Evolutionary conservation across 2,113 vertebrate species (phyloP).

Genomic region (Capra hircus): DNA sequence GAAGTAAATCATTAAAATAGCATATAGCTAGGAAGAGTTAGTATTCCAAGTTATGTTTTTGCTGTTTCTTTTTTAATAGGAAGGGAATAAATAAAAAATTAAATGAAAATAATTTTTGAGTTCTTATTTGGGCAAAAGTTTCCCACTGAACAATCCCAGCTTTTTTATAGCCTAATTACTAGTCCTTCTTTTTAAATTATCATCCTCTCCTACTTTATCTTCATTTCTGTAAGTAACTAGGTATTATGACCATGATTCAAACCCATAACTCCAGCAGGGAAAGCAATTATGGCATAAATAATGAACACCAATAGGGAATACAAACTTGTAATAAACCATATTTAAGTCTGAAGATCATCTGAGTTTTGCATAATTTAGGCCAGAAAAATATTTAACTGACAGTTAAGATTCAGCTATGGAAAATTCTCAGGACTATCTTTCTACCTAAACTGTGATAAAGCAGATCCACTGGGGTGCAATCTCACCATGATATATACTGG

Average conservation of each 20-base stretch:
- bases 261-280: neutral
- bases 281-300: slow-evolving; percentile 42
- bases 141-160: neutral
- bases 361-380: neutral
- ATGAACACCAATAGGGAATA: slow-evolving; percentile 23
- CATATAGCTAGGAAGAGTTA: neutral
- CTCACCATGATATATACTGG: neutral
- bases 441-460: neutral
- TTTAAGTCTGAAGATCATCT: neutral
- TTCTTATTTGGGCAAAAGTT: neutral
- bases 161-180: slow-evolving; percentile 32
- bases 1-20: neutral
- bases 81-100: neutral
- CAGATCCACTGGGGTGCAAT: neutral
- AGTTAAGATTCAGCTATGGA: neutral
- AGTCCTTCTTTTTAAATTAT: slow-evolving; percentile 7
- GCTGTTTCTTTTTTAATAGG: neutral
- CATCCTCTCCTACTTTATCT: slow-evolving; percentile 10
- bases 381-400: slow-evolving; percentile 41
- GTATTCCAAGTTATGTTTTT: neutral
- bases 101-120: neutral
- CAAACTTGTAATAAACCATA: slow-evolving; percentile 30
- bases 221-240: slow-evolving; percentile 43
- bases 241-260: slow-evolving; percentile 31
- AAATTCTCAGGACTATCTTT: neutral